Evolutionary conservation across 2,888 invertebrate genomes (phyloP).

Genomic region (Siphlonurus alternatus): DNA sequence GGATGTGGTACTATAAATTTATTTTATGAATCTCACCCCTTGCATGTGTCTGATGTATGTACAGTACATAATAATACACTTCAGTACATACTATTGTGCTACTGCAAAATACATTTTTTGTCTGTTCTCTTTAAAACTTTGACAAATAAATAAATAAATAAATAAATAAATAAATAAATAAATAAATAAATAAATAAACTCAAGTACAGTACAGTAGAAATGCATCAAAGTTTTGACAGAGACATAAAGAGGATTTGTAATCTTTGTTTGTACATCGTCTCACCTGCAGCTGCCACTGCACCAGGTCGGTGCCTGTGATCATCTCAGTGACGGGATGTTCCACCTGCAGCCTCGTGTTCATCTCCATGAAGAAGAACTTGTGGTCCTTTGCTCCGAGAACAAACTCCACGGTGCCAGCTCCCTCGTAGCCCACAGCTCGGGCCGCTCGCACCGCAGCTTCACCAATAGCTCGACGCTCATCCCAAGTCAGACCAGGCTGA

Average conservation of each 20-base stretch:
- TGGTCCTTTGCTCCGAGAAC: conserved; percentile 74
- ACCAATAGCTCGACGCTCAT: conserved; percentile 60
- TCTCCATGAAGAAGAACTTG: conserved; percentile 98
- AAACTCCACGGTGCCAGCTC: conserved; percentile 97
- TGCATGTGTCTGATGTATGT: too few species aligned
- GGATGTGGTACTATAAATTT: not conserved
- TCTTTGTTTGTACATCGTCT: conserved; percentile 7
- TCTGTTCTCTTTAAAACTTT: too few species aligned
- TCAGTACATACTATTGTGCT: too few species aligned
- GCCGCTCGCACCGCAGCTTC: conserved; percentile 88
- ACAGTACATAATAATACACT: too few species aligned
- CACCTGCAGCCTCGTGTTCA: conserved; percentile 94
- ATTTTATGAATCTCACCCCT: too few species aligned
- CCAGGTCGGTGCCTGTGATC: conserved; percentile 91
- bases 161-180: too few species aligned
- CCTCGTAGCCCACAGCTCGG: conserved; percentile 88
- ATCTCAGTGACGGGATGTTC: conserved; percentile 97
- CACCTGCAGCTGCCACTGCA: conserved; percentile 85
- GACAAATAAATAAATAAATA: not conserved
- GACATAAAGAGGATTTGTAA: not conserved
- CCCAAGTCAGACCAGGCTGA: conserved; percentile 67
- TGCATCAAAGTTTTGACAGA: too few species aligned
- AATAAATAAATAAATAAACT: too few species aligned
- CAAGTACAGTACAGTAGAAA: too few species aligned
- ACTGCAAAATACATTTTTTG: too few species aligned